Conservation (phyloP, 2,888 invertebrate species). For the Callinectes sapidus region DNA sequence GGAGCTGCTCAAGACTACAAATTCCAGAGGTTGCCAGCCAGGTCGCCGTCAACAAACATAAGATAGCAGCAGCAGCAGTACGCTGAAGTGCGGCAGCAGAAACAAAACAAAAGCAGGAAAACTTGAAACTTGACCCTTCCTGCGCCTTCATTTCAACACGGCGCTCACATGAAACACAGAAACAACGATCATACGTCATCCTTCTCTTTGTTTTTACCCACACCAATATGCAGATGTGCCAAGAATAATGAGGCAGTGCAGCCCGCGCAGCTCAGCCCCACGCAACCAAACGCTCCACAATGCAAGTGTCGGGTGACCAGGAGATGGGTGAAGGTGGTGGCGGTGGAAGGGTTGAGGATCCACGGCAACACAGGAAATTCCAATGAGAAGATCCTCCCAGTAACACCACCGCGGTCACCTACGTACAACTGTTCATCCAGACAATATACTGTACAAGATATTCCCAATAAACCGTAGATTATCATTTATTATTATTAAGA, state of each 20-base stretch:
- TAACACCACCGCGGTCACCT: neutral
- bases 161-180: neutral
- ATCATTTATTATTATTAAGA: too few species aligned
- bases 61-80: neutral
- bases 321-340: neutral
- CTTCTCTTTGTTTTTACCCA: neutral
- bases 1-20: slow-evolving; percentile 4
- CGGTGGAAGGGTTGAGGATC: neutral
- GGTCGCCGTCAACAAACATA: neutral
- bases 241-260: slow-evolving; percentile 3
- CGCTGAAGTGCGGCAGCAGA: neutral
- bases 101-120: neutral
- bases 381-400: slow-evolving; percentile 12
- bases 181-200: neutral
- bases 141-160: neutral
- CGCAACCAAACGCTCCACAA: neutral
- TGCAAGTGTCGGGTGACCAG: neutral
- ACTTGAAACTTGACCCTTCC: neutral
- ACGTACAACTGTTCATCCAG: neutral
- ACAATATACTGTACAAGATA: neutral
- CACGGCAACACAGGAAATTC: slow-evolving; percentile 7
- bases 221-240: neutral
- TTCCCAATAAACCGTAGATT: neutral
- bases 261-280: neutral
- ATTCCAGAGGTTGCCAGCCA: slow-evolving; percentile 16